phyloP scores from a whole-genome alignment of 2,888 invertebrate genomes.

The Parapristionchus giblindavisi region DNA sequence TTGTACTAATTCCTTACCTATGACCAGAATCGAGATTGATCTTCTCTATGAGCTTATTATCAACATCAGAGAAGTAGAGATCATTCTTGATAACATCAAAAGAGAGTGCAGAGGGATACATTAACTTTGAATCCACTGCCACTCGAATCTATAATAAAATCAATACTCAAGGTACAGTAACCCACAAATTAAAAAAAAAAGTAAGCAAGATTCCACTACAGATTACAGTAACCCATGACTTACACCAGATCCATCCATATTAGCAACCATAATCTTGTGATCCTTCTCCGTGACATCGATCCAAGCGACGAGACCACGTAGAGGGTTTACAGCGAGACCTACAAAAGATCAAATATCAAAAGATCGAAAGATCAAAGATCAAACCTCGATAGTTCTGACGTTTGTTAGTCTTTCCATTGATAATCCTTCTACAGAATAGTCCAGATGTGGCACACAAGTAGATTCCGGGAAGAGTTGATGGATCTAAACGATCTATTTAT shows the following conservation, averaged over 20 bases:
- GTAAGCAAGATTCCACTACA: not conserved
- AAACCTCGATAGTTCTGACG: constrained; percentile 39
- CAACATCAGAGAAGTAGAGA: constrained; percentile 54
- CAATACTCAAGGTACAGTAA: too few species aligned
- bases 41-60: constrained; percentile 51
- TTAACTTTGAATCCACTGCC: constrained; percentile 53
- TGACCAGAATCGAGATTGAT: constrained; percentile 49
- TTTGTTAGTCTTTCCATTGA: constrained; percentile 41
- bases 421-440: constrained; percentile 50
- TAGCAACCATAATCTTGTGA: constrained; percentile 89
- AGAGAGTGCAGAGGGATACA: constrained; percentile 48
- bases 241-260: constrained; percentile 92
- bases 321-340: constrained; percentile 54
- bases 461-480: constrained; percentile 46
- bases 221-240: not conserved
- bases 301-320: constrained; percentile 50
- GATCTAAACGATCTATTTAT: constrained; percentile 38
- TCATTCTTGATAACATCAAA: constrained; percentile 53
- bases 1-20: constrained; percentile 27
- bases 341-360: not conserved
- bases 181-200: not conserved
- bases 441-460: constrained; percentile 48
- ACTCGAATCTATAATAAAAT: constrained; percentile 42
- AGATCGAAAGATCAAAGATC: not conserved
- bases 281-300: constrained; percentile 73